Evolutionary conservation across 2,888 invertebrate genomes (phyloP), one percentile per base, ranked within the genome.

Genomic region (Sialis fuliginosa): DNA sequence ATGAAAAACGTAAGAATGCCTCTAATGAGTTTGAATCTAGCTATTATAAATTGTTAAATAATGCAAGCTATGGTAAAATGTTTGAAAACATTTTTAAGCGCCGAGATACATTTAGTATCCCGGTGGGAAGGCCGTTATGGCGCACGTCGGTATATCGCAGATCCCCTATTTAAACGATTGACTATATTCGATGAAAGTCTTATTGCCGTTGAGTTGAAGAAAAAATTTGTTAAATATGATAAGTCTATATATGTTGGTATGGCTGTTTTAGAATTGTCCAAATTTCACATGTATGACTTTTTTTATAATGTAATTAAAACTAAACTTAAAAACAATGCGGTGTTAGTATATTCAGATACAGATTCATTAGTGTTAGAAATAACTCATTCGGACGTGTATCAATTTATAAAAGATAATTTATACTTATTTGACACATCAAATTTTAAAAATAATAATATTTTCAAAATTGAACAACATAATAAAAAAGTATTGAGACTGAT

Each of bases 231-330:
- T 6, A 33, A 44, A 22, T 58, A 60, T 39, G 55, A 62, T 53
- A 62, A 62, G 55, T 63, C 63, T 2, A 58, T 66, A 30, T 64
- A 63, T 49, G 51, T 59, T 3, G 64, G 63, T n/a, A 57, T 63
- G 49, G 34, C 51, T 8, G 57, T 65, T 45, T 52, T 66, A 42
- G 65, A 66, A 45, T 32, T 67, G 32, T 60, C 57, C 0, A 67
- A 67, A 56, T 48, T 49, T 1, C 50, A 58, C 10, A 59, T 67
- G 55, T 65, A 64, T 49, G 57, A 62, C 41, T 63, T 62, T 49
- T 56, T 59, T 50, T 63, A 62, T 48, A 55, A 58, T 48, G 58
- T 53, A 37, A 52, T 62, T 40, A 58, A 55, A 48, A 33, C 34
- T 32, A 55, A 53, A 49, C 60, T 58, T 52, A 52, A 50, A 9